These are phyloP conservation scores for Cordilura impudica DNA, from an alignment of 2,888 invertebrate genomes.

Conservation along the genomic window DNA sequence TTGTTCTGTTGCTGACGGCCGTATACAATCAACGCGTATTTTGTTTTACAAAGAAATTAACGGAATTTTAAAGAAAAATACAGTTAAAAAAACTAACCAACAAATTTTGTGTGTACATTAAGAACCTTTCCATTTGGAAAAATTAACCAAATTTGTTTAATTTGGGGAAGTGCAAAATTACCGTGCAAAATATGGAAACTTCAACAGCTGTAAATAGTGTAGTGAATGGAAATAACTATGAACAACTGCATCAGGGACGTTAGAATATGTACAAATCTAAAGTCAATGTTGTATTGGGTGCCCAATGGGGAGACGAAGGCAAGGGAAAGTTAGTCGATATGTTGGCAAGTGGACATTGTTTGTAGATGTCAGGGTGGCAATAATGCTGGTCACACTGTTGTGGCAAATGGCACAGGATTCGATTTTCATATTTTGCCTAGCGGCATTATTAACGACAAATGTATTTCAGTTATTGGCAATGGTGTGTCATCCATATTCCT, in stretches of 20 bases:
- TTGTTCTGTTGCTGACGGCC: not conserved
- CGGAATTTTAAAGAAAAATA: not conserved
- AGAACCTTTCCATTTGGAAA: not conserved
- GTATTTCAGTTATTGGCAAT: slow-evolving; percentile 96
- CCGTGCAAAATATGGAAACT: no score
- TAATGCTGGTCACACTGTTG: slow-evolving; percentile 99
- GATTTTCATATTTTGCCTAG: slow-evolving; percentile 99
- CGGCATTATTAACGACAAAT: slow-evolving; percentile 95
- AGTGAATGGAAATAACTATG: slow-evolving; percentile 73
- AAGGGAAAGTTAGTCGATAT: slow-evolving; percentile 99
- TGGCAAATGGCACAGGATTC: slow-evolving; percentile 94
- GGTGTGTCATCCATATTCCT: slow-evolving; percentile 97
- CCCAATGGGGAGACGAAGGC: slow-evolving; percentile 99
- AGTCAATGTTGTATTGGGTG: slow-evolving; percentile 96
- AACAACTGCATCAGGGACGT: slow-evolving; percentile 72
- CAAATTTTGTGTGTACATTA: slow-evolving; percentile 2
- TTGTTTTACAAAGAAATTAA: slow-evolving; percentile 32
- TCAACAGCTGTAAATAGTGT: slow-evolving; percentile 64
- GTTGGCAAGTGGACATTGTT: slow-evolving; percentile 95
- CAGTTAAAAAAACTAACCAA: slow-evolving; percentile 20
- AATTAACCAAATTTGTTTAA: no score
- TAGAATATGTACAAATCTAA: slow-evolving; percentile 79
- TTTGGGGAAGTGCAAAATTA: no score
- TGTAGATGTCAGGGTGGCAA: slow-evolving; percentile 99
- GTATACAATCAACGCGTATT: slow-evolving; percentile 40